Base-by-base conservation (phyloP, 2,113 vertebrate genomes). In the Callionymus lyra region DNA sequence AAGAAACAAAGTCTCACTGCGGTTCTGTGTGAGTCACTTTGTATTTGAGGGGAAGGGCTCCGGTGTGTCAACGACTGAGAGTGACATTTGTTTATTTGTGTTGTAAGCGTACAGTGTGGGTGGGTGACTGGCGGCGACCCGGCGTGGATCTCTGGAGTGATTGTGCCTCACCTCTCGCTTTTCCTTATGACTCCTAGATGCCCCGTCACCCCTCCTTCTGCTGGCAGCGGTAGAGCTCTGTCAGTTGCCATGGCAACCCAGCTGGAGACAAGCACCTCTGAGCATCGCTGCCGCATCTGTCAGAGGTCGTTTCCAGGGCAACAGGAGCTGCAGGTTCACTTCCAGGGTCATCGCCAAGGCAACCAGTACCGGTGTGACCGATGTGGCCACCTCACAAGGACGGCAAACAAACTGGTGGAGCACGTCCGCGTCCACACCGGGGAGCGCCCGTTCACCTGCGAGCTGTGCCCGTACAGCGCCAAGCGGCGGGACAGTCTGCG, bases 401-500 rank as follows among this genome's bases (percentile, higher is more conserved):
- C 95, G 0, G 95, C 95, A 88, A 97, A 97, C 79, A 98, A 98
- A 88, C 89, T 97, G 81, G 94, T 95, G 40, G 95, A 97, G 78
- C 95, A 98, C 17, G 92, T 96, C 74, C 95, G 94, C 1, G 95
- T 98, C 69, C 95, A 98, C 90, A 98, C 95, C 0, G 95, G 95
- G 1, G 95, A 97, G 85, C 89, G 93, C 65, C 95, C 95, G 63
- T 98, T 97, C 87, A 94, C 90, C 87, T 98, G 95, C 86, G 87
- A 90, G 84, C 94, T 94, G 79, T 98, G 95, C 88, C 89, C 91
- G 66, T 98, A 98, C 83, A 95, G 95, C 87, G 97, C 94, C 89
- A 97, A 97, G 79, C 86, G 95, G 84, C 88, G 96, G 85, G 95
- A 98, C 94, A 98, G 97, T 89, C 92, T 98, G 82, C 92, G 94